These are phyloP conservation scores for Gallinago stenura DNA, from an alignment of 2,797 vertebrate genomes.

Conservation along the genomic window DNA sequence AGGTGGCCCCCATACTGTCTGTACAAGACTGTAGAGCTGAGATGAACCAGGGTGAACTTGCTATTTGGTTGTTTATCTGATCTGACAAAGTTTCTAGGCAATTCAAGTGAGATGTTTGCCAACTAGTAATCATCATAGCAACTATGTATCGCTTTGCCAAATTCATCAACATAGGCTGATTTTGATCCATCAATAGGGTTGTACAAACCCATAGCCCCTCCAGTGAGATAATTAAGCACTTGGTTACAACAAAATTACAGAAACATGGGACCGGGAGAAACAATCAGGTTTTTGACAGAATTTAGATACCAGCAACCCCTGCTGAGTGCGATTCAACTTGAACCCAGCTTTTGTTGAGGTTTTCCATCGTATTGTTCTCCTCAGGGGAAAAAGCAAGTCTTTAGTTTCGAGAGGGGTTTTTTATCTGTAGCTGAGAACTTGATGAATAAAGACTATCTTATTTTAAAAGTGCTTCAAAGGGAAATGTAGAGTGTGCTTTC, in stretches of 20 bases:
- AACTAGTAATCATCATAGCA: background rate
- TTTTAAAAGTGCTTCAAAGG: background rate
- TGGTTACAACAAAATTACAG: slow-evolving; percentile 4
- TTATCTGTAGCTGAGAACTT: background rate
- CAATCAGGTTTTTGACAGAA: background rate
- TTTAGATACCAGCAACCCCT: background rate
- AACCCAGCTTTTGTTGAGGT: background rate
- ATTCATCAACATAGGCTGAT: background rate
- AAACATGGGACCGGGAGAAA: background rate
- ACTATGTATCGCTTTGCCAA: background rate
- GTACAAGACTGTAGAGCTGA: background rate
- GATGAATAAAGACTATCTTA: background rate
- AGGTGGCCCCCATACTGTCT: background rate
- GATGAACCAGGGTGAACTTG: background rate
- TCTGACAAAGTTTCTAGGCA: slow-evolving; percentile 6
- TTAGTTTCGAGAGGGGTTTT: background rate
- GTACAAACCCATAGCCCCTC: background rate
- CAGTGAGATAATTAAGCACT: slow-evolving; percentile 16
- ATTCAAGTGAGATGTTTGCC: background rate
- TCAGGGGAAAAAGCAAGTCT: background rate
- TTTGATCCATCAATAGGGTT: slow-evolving; percentile 6
- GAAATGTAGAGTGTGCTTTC: background rate
- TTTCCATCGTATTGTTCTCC: background rate
- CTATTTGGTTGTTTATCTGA: background rate
- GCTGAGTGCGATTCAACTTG: background rate